Percentiles rank a stretch among this genome's conserved stretches.
Evolutionary conservation across 2,888 invertebrate species (phyloP).

Genomic region (Drosophila anomelani): DNA sequence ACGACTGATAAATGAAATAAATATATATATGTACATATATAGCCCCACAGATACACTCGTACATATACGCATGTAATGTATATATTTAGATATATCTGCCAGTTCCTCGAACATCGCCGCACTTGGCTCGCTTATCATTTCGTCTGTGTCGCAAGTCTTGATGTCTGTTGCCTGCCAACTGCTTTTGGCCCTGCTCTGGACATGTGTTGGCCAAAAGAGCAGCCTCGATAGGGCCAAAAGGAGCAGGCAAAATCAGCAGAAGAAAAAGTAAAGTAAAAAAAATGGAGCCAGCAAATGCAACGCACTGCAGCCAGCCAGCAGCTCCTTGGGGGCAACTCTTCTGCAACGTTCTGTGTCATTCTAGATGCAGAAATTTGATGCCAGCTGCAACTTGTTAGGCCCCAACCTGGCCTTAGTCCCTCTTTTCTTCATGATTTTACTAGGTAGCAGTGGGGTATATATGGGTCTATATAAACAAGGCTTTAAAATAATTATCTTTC

Average conservation of each 20-base stretch:
- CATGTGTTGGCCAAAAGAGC: slow-evolving; percentile 32
- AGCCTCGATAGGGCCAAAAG: background rate
- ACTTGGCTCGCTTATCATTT: slow-evolving; percentile 57
- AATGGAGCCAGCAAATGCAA: slow-evolving; percentile 11
- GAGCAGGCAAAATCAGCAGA: slow-evolving; percentile 1
- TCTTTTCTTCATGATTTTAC: slow-evolving; percentile 5
- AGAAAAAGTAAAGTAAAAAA: background rate
- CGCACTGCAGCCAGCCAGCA: slow-evolving; percentile 13
- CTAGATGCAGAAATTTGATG: slow-evolving; percentile 76
- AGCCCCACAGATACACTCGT: slow-evolving; percentile 13
- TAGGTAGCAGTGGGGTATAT: background rate
- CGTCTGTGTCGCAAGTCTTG: slow-evolving; percentile 48
- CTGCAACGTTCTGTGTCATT: slow-evolving; percentile 61
- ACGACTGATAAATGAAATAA: slow-evolving; percentile 67
- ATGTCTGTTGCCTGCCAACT: slow-evolving; percentile 42
- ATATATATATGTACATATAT: slow-evolving; percentile 16
- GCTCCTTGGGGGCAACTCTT: slow-evolving; percentile 25
- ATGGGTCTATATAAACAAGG: no score
- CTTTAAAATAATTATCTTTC: no score
- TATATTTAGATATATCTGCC: slow-evolving; percentile 41
- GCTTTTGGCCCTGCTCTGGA: slow-evolving; percentile 32
- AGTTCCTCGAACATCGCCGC: slow-evolving; percentile 44
- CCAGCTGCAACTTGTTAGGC: slow-evolving; percentile 74
- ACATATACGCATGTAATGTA: slow-evolving; percentile 22
- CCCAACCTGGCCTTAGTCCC: slow-evolving; percentile 20